These are phyloP conservation scores for Polyodon spathula DNA, from an alignment of 2,113 vertebrate species.

Conservation along the genomic window DNA sequence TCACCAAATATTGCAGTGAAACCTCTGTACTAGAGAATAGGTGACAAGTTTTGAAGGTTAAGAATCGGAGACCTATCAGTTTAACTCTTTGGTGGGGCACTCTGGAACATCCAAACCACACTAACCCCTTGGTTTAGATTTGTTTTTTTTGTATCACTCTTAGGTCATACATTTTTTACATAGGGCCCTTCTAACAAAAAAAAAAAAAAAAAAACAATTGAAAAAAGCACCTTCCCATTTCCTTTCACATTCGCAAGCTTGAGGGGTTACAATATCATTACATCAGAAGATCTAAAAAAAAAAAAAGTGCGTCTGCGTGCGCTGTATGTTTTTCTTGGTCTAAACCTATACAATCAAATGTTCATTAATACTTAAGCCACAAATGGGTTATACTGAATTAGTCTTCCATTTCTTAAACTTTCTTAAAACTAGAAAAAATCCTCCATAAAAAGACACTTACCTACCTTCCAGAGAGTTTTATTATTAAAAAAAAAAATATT, in stretches of 20 bases:
- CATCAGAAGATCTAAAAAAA: too few relatives aligned
- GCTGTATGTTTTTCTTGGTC: too few relatives aligned
- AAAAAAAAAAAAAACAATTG: background rate
- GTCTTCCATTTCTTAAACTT: too few relatives aligned
- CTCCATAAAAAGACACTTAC: too few relatives aligned
- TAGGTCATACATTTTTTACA: constrained; percentile 1
- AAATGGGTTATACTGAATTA: too few relatives aligned
- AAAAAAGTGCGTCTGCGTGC: too few relatives aligned
- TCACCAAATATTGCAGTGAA: constrained; percentile 42
- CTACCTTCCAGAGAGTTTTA: too few relatives aligned
- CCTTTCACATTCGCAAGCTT: background rate
- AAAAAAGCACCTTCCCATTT: background rate
- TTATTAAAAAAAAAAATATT: too few relatives aligned
- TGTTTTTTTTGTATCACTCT: background rate
- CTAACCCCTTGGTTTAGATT: background rate
- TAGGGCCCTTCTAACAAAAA: constrained; percentile 7
- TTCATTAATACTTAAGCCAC: too few relatives aligned
- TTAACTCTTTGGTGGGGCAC: constrained; percentile 10
- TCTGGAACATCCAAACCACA: background rate
- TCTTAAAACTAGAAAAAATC: too few relatives aligned
- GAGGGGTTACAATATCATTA: constrained; percentile 14
- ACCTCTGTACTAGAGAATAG: constrained; percentile 10
- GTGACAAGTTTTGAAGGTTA: background rate
- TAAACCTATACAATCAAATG: too few relatives aligned
- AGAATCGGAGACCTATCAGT: background rate